Percentiles rank a stretch among this genome's conserved stretches.
phyloP scores from a whole-genome alignment of 2,797 vertebrate genomes.

The Crocodylus rhombifer region DNA sequence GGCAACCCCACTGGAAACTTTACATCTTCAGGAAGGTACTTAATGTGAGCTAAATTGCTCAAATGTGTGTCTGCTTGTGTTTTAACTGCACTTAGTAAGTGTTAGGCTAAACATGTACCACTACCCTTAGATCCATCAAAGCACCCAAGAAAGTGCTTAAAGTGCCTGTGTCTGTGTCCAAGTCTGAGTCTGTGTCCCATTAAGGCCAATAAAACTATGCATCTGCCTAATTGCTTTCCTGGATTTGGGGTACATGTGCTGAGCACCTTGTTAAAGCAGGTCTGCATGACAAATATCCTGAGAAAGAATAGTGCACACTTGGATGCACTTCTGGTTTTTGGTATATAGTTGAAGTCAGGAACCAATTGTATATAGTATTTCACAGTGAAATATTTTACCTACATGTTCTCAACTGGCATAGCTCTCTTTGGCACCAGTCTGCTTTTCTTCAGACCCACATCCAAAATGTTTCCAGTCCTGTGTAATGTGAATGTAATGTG shows the following conservation, averaged over 20 bases:
- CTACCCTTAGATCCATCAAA: background rate
- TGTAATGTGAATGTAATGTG: no score
- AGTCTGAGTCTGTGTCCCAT: background rate
- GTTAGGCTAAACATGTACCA: no score
- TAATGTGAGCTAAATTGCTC: no score
- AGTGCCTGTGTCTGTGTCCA: accelerated
- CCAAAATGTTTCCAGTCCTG: background rate
- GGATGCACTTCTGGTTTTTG: background rate
- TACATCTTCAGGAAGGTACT: no score
- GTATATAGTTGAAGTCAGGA: background rate
- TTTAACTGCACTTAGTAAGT: no score
- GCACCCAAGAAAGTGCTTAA: background rate
- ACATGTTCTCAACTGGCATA: no score
- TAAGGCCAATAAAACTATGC: background rate
- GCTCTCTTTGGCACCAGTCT: background rate
- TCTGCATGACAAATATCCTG: background rate
- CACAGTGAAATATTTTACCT: background rate
- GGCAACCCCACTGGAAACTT: no score
- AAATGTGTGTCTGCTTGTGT: no score
- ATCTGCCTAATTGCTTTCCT: accelerated
- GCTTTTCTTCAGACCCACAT: background rate
- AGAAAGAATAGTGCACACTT: background rate
- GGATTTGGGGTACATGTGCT: background rate
- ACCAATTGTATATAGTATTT: background rate
- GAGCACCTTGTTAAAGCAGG: background rate